phyloP scores from a whole-genome alignment of 30 jellyfish, hydroid and myxozoan genomes.

The Cassiopea andromeda region DNA sequence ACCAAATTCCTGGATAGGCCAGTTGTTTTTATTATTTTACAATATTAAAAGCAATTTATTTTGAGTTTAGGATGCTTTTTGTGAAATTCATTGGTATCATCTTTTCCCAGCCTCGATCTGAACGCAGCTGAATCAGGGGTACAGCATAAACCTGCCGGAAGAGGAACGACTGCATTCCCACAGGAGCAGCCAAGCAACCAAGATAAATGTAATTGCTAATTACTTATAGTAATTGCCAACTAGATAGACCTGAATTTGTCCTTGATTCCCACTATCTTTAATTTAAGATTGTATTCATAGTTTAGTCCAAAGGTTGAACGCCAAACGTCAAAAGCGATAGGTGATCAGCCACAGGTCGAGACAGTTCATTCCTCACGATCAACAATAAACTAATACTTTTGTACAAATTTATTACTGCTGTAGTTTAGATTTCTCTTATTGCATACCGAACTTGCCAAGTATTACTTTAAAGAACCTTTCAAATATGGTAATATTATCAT shows the following conservation, averaged over 20 bases:
- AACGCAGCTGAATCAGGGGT: constrained; percentile 99
- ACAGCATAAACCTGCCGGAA: constrained; percentile 98
- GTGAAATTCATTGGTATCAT: background rate
- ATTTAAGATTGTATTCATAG: constrained; percentile 3
- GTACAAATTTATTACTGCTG: constrained; percentile 51
- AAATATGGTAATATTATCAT: background rate
- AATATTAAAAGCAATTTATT: no score
- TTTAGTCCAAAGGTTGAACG: background rate
- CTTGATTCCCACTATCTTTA: constrained; percentile 20
- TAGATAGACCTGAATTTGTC: constrained; percentile 11
- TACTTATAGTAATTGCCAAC: background rate
- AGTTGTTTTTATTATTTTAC: no score
- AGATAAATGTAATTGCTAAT: constrained; percentile 89
- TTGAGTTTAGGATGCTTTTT: no score
- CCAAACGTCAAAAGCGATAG: background rate
- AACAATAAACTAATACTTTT: constrained; percentile 14
- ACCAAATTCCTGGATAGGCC: no score
- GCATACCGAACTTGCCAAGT: background rate
- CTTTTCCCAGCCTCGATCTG: constrained; percentile 84
- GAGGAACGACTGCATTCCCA: constrained; percentile 95
- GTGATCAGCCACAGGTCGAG: background rate
- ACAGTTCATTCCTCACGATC: background rate
- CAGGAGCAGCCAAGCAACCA: constrained; percentile 94
- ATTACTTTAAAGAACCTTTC: background rate
- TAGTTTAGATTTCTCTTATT: constrained; percentile 17